phyloP scores from a whole-genome alignment of 2,888 invertebrate species.

The Isoperla grammatica region DNA sequence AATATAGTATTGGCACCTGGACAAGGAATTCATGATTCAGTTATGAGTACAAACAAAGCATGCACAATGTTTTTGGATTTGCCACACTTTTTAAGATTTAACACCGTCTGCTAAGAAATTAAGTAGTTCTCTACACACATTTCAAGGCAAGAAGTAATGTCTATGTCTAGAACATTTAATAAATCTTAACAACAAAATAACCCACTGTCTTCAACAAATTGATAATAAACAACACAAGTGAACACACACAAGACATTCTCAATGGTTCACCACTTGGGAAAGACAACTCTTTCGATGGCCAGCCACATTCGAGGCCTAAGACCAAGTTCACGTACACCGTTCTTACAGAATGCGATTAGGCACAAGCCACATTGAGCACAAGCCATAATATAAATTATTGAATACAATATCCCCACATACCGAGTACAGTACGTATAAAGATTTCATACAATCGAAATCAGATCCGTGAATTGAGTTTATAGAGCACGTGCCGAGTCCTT shows the following conservation, averaged over 20 bases:
- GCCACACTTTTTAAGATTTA: slow-evolving; percentile 1
- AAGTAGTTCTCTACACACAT: neutral
- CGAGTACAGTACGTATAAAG: neutral
- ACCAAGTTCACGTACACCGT: neutral
- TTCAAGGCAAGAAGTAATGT: slow-evolving; percentile 1
- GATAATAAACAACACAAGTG: slow-evolving; percentile 2
- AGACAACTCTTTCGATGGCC: neutral
- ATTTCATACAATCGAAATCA: neutral
- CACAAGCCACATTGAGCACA: neutral
- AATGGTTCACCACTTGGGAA: slow-evolving; percentile 22
- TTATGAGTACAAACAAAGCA: neutral
- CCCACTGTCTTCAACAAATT: neutral
- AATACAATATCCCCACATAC: neutral
- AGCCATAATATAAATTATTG: neutral
- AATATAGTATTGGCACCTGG: slow-evolving; percentile 11
- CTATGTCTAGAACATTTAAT: neutral
- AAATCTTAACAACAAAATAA: slow-evolving; percentile 9
- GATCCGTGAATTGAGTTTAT: neutral
- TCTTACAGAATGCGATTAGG: neutral
- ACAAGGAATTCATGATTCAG: slow-evolving; percentile 13
- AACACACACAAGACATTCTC: slow-evolving; percentile 7
- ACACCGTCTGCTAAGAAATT: neutral
- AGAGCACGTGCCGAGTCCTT: neutral
- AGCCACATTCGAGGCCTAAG: neutral
- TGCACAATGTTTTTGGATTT: neutral